phyloP scores from a whole-genome alignment of 2,113 vertebrate genomes.

The Pongo pygmaeus region DNA sequence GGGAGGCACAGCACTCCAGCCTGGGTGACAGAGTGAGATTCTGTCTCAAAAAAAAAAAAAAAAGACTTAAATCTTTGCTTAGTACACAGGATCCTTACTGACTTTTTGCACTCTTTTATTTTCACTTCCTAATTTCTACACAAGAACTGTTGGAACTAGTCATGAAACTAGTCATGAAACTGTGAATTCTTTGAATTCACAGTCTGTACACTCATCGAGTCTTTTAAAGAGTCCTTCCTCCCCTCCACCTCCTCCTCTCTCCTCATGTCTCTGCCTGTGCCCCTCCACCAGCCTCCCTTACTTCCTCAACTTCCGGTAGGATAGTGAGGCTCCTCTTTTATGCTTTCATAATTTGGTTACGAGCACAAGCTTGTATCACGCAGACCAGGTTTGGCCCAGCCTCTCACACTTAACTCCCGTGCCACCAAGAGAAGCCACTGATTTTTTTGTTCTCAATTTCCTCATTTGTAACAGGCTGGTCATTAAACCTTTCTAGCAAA shows the following conservation, averaged over 20 bases:
- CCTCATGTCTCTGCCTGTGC: neutral
- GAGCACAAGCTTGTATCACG: neutral
- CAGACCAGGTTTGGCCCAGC: neutral
- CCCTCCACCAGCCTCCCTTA: too few species aligned
- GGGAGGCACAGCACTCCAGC: too few species aligned
- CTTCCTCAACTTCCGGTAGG: neutral
- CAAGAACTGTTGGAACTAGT: neutral
- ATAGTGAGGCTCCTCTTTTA: neutral
- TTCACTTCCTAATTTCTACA: neutral
- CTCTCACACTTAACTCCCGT: neutral
- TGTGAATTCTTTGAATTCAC: neutral
- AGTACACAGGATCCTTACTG: neutral
- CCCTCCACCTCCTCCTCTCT: neutral
- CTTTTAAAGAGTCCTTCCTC: neutral
- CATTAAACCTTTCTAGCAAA: neutral
- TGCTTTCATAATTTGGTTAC: neutral
- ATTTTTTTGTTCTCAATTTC: neutral
- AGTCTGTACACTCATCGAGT: neutral
- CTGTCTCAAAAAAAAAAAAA: too few species aligned
- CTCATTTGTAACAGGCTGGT: neutral
- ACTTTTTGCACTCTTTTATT: neutral
- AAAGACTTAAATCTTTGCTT: constrained; percentile 13
- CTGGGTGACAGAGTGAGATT: too few species aligned
- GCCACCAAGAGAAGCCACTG: neutral
- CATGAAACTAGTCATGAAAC: neutral